phyloP scores from a whole-genome alignment of 2,888 invertebrate species.

The Parnassius glacialis region DNA sequence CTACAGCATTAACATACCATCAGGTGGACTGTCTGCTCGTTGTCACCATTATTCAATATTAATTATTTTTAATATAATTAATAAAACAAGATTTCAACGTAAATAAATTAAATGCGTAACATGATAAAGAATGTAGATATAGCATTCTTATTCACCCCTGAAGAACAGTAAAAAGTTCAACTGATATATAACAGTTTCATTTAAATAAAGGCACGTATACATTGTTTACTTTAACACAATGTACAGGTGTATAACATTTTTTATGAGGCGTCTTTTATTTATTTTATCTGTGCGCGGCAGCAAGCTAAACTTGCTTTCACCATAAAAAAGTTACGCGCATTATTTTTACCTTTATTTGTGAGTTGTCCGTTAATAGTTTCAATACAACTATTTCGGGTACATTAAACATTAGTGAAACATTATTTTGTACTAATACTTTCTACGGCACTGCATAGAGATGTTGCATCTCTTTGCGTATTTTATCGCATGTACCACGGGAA shows the following conservation, averaged over 20 bases:
- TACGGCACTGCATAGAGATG: too few species aligned
- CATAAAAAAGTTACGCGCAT: slow-evolving; percentile 26
- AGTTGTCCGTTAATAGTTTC: slow-evolving; percentile 25
- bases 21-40: too few species aligned
- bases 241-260: slow-evolving; percentile 29
- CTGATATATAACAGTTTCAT: slow-evolving; percentile 10
- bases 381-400: slow-evolving; percentile 21
- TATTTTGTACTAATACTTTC: not conserved
- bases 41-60: too few species aligned
- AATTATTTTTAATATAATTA: too few species aligned
- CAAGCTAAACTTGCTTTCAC: slow-evolving; percentile 1
- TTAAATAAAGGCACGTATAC: slow-evolving; percentile 17
- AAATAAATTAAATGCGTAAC: too few species aligned
- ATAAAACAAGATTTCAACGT: too few species aligned
- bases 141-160: not conserved
- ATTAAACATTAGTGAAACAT: slow-evolving; percentile 1
- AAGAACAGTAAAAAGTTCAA: slow-evolving; percentile 3
- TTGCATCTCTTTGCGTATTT: too few species aligned
- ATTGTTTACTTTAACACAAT: slow-evolving; percentile 19
- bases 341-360: slow-evolving; percentile 29
- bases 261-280: slow-evolving; percentile 27
- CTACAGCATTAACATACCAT: too few species aligned
- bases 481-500: too few species aligned
- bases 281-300: slow-evolving; percentile 28
- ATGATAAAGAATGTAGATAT: too few species aligned